phyloP scores from a whole-genome alignment of 2,797 vertebrate genomes.

The Darevskia mixta region DNA sequence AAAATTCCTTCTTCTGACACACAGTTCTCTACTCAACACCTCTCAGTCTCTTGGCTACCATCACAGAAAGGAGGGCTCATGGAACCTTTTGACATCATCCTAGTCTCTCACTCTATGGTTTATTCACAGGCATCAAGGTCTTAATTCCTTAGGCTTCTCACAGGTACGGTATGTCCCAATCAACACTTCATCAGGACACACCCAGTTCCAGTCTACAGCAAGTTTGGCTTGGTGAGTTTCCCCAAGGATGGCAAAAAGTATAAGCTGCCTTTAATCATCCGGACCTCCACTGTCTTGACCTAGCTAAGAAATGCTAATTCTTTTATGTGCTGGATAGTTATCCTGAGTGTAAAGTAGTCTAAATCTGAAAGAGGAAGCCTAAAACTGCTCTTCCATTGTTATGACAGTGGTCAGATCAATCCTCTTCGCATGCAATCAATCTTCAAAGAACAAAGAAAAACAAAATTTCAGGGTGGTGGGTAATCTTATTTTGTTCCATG shows the following conservation, averaged over 20 bases:
- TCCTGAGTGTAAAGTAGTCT: neutral
- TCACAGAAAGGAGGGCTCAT: too few species aligned
- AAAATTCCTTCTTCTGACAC: too few species aligned
- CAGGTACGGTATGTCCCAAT: too few species aligned
- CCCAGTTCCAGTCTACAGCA: too few species aligned
- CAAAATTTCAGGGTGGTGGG: conserved; percentile 13
- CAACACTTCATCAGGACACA: too few species aligned
- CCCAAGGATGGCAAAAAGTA: neutral
- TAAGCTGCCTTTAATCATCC: rapidly evolving
- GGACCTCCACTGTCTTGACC: neutral
- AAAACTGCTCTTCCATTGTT: neutral
- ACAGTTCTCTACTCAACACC: too few species aligned
- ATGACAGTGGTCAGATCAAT: neutral
- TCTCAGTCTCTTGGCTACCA: too few species aligned
- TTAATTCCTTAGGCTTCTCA: too few species aligned
- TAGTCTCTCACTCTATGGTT: too few species aligned
- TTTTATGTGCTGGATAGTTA: rapidly evolving
- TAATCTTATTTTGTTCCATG: conserved; percentile 52
- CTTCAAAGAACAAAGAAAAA: conserved; percentile 35
- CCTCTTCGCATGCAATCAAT: neutral
- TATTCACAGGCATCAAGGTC: too few species aligned
- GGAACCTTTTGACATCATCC: too few species aligned
- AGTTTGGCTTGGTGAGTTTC: too few species aligned
- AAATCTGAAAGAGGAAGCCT: neutral
- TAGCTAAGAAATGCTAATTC: rapidly evolving